Evolutionary conservation across 2,797 vertebrate species (phyloP).

Genomic region (Masticophis lateralis): DNA sequence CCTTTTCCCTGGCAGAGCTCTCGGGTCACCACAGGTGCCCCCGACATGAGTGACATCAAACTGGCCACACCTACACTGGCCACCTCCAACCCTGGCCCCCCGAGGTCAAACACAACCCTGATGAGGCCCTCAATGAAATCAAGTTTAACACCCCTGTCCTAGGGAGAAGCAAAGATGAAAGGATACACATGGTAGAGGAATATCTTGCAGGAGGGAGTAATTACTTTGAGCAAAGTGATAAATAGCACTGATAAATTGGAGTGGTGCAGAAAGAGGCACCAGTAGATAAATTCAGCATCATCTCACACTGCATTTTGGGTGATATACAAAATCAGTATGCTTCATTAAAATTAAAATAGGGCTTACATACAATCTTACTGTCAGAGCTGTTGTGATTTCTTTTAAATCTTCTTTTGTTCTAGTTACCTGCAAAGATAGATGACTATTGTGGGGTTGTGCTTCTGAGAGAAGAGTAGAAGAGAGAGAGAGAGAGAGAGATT

Average conservation of each 20-base stretch:
- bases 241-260: not conserved
- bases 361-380: not conserved
- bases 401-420: not conserved
- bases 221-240: not conserved
- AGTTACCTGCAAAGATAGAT: not conserved
- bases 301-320: not conserved
- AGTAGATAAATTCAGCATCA: not conserved
- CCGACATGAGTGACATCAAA: too few species aligned
- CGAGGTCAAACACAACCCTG: too few species aligned
- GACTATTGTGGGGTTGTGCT: not conserved
- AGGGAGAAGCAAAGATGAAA: not conserved
- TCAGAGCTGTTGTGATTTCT: not conserved
- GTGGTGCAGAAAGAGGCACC: not conserved
- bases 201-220: not conserved
- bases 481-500: not conserved
- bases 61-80: too few species aligned
- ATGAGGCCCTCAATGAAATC: too few species aligned
- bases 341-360: not conserved
- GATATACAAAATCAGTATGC: not conserved
- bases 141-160: not conserved
- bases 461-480: not conserved
- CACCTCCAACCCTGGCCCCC: too few species aligned
- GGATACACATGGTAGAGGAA: not conserved
- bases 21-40: too few species aligned
- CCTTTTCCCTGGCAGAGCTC: too few species aligned